Conservation (phyloP, 1,140 invertebrate species). For the Heliconius himera region DNA sequence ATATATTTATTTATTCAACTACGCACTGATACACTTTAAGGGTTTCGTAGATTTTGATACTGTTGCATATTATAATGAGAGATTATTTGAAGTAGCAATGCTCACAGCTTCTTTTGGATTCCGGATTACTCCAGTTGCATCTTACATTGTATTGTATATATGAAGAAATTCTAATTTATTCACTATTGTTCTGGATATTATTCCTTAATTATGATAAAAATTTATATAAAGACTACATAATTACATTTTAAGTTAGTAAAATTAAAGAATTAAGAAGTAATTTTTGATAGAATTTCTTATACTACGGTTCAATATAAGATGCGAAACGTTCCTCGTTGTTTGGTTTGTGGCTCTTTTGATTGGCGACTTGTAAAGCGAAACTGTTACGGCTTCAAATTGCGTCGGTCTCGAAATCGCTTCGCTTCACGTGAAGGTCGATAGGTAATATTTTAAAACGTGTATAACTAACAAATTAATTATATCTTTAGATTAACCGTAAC, state of each 20-base stretch:
- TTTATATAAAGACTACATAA: background rate
- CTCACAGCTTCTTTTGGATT: slow-evolving; percentile 12
- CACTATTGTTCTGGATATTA: background rate
- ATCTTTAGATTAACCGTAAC: slow-evolving; percentile 71
- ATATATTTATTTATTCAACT: slow-evolving; percentile 24
- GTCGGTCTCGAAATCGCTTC: slow-evolving; percentile 57
- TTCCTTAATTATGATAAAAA: background rate
- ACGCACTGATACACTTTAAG: slow-evolving; percentile 27
- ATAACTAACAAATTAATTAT: slow-evolving; percentile 77
- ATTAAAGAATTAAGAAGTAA: background rate
- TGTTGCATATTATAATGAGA: slow-evolving; percentile 37
- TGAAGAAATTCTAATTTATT: slow-evolving; percentile 11
- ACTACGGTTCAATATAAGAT: slow-evolving; percentile 4
- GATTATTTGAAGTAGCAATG: slow-evolving; percentile 24
- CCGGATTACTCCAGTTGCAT: background rate
- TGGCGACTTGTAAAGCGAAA: background rate
- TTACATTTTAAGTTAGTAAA: background rate
- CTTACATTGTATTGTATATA: background rate
- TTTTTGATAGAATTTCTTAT: background rate
- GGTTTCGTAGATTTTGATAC: slow-evolving; percentile 37
- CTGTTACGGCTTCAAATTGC: slow-evolving; percentile 3
- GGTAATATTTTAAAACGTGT: slow-evolving; percentile 77
- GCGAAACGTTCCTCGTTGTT: slow-evolving; percentile 7
- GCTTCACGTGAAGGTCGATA: slow-evolving; percentile 79
- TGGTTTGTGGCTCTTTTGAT: background rate